Base-by-base conservation (phyloP, 2,113 vertebrate genomes). In the Cynocephalus volans region DNA sequence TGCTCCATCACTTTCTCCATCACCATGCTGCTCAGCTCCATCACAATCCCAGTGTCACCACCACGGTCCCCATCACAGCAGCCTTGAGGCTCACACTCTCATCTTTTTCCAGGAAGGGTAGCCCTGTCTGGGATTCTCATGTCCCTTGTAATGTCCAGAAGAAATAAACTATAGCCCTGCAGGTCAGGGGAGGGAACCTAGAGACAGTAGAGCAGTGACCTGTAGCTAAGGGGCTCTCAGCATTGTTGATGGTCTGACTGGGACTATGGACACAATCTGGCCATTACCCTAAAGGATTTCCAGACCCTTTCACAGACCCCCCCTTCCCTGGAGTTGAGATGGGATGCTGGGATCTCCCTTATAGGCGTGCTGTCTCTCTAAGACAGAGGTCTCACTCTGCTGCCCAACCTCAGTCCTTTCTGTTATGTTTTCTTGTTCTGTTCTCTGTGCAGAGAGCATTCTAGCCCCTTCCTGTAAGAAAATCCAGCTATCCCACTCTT, bases 321-420 rank as follows among this genome's bases (percentile, higher is more conserved):
- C 23, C 13, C 24, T 24, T 79, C 31, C 54, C 36, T 8, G 45
- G 33, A 54, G 36, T 36, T 8, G n/a, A 89, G 41, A 58, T 28
- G 19, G 28, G 17, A 24, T 86, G 50, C 52, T 54, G 31, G 75
- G 11, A 11, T 67, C 67, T 56, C 41, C 26, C 4, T 52, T 23
- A 15, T 2, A 36, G 0, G 1, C 1, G 2, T 6, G 2, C 4
- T 28, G 18, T 33, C 26, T 88, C 2, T 62, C 8, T 7, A 24
- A 64, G 65, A 69, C 50, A 36, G n/a, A 91, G 28, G 6, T 24
- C 48, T 26, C 65, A 6, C 7, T 17, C 45, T 87, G 67, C 41
- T 5, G 31, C n/a, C 52, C 26, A 72, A 1, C 41, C 36, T 54
- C 18, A 23, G 58, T 54, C 19, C 75, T 89, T 56, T 10, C 58